Base-by-base conservation (phyloP, 2,797 vertebrate species). In the Sebastes ruberrimus region DNA sequence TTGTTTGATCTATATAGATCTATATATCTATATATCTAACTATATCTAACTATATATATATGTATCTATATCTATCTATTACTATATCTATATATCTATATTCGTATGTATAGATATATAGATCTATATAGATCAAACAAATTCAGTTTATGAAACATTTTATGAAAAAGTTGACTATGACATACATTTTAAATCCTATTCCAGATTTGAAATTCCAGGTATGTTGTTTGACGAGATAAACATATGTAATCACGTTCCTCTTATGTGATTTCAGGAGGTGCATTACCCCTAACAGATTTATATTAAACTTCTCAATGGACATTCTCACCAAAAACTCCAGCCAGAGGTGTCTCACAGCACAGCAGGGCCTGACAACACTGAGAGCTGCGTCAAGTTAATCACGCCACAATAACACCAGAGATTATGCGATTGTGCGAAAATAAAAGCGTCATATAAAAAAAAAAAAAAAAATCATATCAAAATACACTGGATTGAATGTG, bases 281-380 rank as follows among this genome's bases (percentile, higher is more conserved):
- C 33, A 35, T 35, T 35, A 2, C 14, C 7, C 1, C 22, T 6
- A 10, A 52, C 9, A 56, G 10, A 32, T 60, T 68, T 8, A 28
- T 57, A 61, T 35, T 56, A 67, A 79, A 83, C 77, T 76, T 86
- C 16, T 77, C 20, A 84, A 70, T 81, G 80, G 6, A 16, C 9
- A 49, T 14, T 18, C 0, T 38, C 33, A 46, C 18, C 23, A 67
- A 27, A 55, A 74, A 53, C 87, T 93, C 88, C 89, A 89, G 73
- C 20, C 46, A 42, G 42, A 67, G 66, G 73, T 25, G 32, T 52
- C 16, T 23, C 55, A 68, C 61, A 38, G 38, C 38, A 14, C 38
- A 59, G 59, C 25, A 23, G 76, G 69, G 66, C 75, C 83, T 46
- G 61, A 32, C 20, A 46, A 46, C 42, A 46, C 42, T 52, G 20